phyloP scores from a whole-genome alignment of 2,888 invertebrate species.

The Magallana nippona region DNA sequence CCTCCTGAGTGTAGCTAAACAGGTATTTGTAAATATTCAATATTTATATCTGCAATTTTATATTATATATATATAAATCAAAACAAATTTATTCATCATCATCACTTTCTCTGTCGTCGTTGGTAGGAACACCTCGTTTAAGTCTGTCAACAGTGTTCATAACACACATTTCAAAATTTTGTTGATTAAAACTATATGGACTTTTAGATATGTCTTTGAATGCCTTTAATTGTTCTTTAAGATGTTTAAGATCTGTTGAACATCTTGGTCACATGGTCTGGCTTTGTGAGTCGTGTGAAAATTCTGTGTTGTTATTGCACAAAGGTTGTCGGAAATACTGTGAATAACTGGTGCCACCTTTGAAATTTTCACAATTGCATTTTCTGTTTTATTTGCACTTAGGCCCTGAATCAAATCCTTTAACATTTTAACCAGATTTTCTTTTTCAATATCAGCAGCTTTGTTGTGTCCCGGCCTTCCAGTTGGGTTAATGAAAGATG shows the following conservation, averaged over 20 bases:
- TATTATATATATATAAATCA: not conserved
- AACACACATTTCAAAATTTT: constrained; percentile 1
- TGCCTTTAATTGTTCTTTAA: not conserved
- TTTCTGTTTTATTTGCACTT: constrained; percentile 52
- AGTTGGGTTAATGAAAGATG: constrained; percentile 46
- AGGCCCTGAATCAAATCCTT: constrained; percentile 44
- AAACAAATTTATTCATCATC: not conserved
- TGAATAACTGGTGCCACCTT: constrained; percentile 43
- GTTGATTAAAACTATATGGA: constrained; percentile 4
- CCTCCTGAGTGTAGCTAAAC: not conserved
- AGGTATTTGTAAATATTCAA: constrained; percentile 5
- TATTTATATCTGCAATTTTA: constrained; percentile 15
- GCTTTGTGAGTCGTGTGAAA: constrained; percentile 2
- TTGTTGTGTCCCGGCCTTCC: constrained; percentile 47
- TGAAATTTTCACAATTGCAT: constrained; percentile 25
- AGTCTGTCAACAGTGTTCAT: constrained; percentile 21
- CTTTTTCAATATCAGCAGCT: constrained; percentile 49
- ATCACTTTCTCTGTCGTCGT: not conserved
- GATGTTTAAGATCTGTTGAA: too few relatives aligned
- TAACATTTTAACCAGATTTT: constrained; percentile 48
- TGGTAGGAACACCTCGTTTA: not conserved
- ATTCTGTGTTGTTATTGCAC: constrained; percentile 5
- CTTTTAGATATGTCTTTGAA: constrained; percentile 12
- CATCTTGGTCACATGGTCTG: not conserved
- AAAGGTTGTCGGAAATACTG: constrained; percentile 17